These are phyloP conservation scores for Drosophila prolongata DNA, from an alignment of 2,888 invertebrate species.

Conservation along the genomic window DNA sequence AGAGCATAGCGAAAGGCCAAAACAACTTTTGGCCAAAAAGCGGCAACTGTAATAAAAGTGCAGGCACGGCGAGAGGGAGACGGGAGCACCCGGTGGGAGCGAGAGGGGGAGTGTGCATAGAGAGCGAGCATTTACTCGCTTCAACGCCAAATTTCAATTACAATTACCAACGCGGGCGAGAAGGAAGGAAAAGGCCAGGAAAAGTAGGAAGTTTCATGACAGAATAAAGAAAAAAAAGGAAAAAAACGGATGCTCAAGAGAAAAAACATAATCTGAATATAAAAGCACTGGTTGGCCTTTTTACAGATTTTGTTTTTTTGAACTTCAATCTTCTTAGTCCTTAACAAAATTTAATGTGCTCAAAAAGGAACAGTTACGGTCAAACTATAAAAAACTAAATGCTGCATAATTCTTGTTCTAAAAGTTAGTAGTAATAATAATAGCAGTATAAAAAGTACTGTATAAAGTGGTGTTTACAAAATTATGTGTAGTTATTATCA, in stretches of 20 bases:
- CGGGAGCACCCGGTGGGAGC: background rate
- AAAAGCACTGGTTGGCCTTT: no score
- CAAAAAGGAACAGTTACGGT: no score
- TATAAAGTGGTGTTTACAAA: no score
- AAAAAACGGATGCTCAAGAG: background rate
- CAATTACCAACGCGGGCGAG: slow-evolving; percentile 67
- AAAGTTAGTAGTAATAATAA: no score
- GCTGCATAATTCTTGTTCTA: background rate
- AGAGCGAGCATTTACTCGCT: slow-evolving; percentile 70
- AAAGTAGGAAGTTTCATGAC: slow-evolving; percentile 19
- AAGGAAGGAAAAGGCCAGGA: slow-evolving; percentile 6
- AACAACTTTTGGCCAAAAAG: slow-evolving; percentile 66
- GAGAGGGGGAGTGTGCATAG: slow-evolving; percentile 17
- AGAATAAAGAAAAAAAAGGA: background rate
- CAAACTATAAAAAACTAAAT: background rate
- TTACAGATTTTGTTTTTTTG: no score
- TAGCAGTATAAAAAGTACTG: no score
- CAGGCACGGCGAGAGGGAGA: slow-evolving; percentile 22
- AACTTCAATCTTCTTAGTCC: no score
- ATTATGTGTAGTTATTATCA: no score
- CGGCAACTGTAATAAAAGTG: slow-evolving; percentile 67
- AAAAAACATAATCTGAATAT: background rate
- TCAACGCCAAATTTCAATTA: slow-evolving; percentile 82
- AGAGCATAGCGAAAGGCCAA: slow-evolving; percentile 52
- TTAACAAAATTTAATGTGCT: no score